A percentile compares a stretch with the other conserved stretches of the same genome.
phyloP scores from a whole-genome alignment of 2,797 vertebrate species.

The Brachymystax lenok region DNA sequence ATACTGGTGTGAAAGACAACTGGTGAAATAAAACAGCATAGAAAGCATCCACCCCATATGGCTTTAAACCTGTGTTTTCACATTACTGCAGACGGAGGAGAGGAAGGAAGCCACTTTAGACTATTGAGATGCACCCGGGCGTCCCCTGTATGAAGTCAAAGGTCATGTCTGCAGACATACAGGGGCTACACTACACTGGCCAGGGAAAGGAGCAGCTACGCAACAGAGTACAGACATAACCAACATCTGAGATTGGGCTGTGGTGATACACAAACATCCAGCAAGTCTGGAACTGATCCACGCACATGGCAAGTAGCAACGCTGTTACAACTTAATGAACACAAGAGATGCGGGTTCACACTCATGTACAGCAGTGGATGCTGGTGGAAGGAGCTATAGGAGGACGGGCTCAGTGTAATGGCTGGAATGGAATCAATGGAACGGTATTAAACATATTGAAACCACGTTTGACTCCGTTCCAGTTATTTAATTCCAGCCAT shows the following conservation, averaged over 20 bases:
- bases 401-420: no score
- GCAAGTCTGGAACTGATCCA: neutral
- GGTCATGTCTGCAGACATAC: neutral
- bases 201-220: neutral
- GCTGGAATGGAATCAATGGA: no score
- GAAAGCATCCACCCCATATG: constrained; percentile 51
- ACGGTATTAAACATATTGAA: no score
- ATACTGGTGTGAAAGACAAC: constrained; percentile 31
- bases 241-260: neutral
- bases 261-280: neutral
- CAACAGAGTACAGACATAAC: neutral
- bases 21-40: constrained; percentile 48
- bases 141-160: neutral
- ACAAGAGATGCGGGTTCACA: neutral
- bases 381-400: neutral
- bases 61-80: constrained; percentile 51
- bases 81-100: constrained; percentile 41
- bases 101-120: neutral
- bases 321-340: neutral
- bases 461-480: no score
- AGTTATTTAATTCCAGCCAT: no score
- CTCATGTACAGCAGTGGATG: neutral
- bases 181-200: neutral
- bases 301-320: no score
- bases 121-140: neutral